These are phyloP conservation scores for Nemurella pictetii DNA, from an alignment of 2,888 invertebrate species.

Conservation along the genomic window DNA sequence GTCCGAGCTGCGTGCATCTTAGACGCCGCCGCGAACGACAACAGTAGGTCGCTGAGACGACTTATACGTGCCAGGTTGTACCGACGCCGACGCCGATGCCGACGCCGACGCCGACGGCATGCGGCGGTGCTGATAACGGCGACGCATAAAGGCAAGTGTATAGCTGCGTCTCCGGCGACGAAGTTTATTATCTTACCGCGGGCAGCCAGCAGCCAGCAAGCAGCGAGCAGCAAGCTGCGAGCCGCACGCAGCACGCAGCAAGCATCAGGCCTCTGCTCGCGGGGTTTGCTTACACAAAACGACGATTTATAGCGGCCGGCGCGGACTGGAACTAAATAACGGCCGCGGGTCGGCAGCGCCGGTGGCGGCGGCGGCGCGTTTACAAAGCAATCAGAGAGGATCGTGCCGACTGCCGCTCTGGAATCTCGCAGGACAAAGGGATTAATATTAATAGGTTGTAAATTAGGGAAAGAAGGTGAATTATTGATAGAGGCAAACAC, in stretches of 20 bases:
- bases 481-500: slow-evolving; percentile 4
- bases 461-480: slow-evolving; percentile 13
- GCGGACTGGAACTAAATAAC: not conserved
- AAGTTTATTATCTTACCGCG: not conserved
- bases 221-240: too few species aligned
- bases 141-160: not conserved
- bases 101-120: not conserved
- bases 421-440: slow-evolving; percentile 1
- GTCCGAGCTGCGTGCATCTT: slow-evolving; percentile 16
- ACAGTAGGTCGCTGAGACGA: not conserved
- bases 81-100: not conserved
- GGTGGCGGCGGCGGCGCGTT: not conserved
- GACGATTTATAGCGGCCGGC: not conserved
- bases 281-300: slow-evolving; percentile 12
- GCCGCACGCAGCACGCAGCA: too few species aligned
- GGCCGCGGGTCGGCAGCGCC: too few species aligned
- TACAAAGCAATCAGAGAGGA: slow-evolving; percentile 13
- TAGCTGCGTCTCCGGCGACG: not conserved
- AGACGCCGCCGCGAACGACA: not conserved
- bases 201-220: not conserved
- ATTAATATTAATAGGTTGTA: slow-evolving; percentile 24
- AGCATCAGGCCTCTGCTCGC: not conserved
- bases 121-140: not conserved
- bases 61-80: slow-evolving; percentile 29
- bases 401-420: not conserved